Base-by-base conservation (phyloP, 2,113 vertebrate species). In the Charina bottae region DNA sequence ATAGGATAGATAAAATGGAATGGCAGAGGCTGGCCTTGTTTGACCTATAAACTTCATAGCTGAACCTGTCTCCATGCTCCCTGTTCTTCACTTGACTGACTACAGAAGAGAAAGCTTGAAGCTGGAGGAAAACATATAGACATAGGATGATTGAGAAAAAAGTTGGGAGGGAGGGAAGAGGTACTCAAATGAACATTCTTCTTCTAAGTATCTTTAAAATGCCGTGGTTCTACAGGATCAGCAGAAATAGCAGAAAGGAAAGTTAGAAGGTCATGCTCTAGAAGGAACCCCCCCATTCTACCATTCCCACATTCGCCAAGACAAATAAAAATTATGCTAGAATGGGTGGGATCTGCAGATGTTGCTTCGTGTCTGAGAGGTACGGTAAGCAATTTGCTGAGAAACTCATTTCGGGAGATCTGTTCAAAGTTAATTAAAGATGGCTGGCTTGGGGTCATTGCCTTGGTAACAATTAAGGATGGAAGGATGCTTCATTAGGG, bases 381-480 rank as follows among this genome's bases (percentile, higher is more conserved):
- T 64, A 58, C 91, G 95, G 94, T 78, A 90, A 97, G 95, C 96
- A 98, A 97, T 98, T 98, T 97, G 95, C 96, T 95, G 88, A 97
- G 97, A 96, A 97, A 96, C 95, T 97, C 96, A 96, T 98, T 98
- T 96, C 96, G 94, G 92, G 96, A 97, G 96, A 97, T 96, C 94
- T 96, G 97, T 96, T 96, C 94, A 88, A 94, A 97, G 97, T 97
- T 98, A 98, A 98, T 98, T 98, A 98, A 98, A 98, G 96, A 97
- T 97, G 97, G 96, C 96, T 97, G 95, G 96, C 90, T 97, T 60
- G 96, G 97, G 98, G 98, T 98, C 97, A 98, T 98, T 91, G 96
- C 97, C 98, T 98, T 98, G 97, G 97, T 90, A 98, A 98, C 98
- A 98, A 97, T 98, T 98, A 98, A 94, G 96, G 95, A 96, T 94